These are phyloP conservation scores for Lasiurus borealis DNA, from an alignment of 2,113 vertebrate species.

Conservation along the genomic window DNA sequence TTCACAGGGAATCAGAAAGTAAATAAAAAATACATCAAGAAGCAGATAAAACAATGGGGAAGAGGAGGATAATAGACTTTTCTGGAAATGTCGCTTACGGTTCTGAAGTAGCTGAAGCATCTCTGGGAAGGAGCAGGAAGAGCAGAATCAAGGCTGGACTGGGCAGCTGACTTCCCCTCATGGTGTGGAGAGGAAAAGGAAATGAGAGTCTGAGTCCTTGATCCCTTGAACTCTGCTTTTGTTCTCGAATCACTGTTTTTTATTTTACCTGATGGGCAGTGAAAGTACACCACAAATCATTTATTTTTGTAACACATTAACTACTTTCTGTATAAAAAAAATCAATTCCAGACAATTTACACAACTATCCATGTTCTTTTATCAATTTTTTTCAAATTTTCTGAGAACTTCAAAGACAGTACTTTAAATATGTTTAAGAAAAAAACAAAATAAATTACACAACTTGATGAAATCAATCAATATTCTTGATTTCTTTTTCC, in stretches of 20 bases:
- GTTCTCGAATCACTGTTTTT: conserved; percentile 43
- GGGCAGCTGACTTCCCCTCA: conserved; percentile 6
- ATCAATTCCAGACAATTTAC: conserved; percentile 56
- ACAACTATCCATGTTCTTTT: neutral
- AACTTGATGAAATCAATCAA: conserved; percentile 5
- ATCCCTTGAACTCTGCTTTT: conserved; percentile 56
- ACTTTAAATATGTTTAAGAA: neutral
- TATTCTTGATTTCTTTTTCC: neutral
- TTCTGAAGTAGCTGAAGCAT: conserved; percentile 57
- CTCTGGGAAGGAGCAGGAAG: conserved; percentile 60
- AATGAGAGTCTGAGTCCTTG: neutral
- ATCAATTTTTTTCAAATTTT: neutral
- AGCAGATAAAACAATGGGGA: neutral
- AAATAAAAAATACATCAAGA: conserved; percentile 34
- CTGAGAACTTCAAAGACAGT: neutral
- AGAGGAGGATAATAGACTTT: neutral
- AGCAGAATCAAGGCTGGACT: conserved; percentile 6
- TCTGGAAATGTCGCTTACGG: conserved; percentile 69
- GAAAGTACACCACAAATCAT: conserved; percentile 42
- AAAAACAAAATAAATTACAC: conserved; percentile 7
- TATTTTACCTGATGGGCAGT: conserved; percentile 47
- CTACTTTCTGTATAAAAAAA: conserved; percentile 57
- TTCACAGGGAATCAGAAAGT: neutral
- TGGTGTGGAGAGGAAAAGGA: neutral
- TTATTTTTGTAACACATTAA: conserved; percentile 78